These are phyloP conservation scores for Chlorocebus sabaeus DNA, from an alignment of 2,113 vertebrate species.

Conservation along the genomic window DNA sequence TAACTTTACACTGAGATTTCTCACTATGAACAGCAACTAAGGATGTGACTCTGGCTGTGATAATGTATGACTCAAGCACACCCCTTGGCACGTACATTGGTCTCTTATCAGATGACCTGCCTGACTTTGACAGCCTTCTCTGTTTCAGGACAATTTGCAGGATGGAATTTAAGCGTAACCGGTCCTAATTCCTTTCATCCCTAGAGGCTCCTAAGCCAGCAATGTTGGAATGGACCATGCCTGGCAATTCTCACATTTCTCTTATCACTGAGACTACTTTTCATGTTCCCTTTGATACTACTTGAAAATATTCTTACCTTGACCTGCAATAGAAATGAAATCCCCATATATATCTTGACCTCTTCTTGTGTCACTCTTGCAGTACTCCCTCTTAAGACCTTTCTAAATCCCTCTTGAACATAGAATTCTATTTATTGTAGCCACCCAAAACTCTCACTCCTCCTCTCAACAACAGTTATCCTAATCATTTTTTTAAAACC, in stretches of 20 bases:
- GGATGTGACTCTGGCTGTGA: conserved; percentile 19
- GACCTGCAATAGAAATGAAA: conserved; percentile 53
- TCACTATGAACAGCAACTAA: conserved; percentile 30
- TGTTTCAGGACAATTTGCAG: conserved; percentile 43
- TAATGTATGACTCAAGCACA: conserved; percentile 26
- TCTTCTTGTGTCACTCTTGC: conserved; percentile 49
- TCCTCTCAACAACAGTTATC: conserved; percentile 21
- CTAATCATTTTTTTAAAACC: not conserved
- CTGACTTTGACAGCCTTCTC: conserved; percentile 43
- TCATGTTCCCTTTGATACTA: conserved; percentile 48
- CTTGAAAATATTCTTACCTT: conserved; percentile 61
- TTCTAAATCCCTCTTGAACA: conserved; percentile 55
- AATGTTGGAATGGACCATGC: conserved; percentile 47
- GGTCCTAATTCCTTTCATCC: conserved; percentile 50
- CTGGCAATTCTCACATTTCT: conserved; percentile 60
- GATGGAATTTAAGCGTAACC: conserved; percentile 9
- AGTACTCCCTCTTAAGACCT: conserved; percentile 14
- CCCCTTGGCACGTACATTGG: not conserved
- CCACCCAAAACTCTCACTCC: not conserved
- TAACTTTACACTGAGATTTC: conserved; percentile 46
- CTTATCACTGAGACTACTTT: conserved; percentile 45
- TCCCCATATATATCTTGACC: conserved; percentile 37
- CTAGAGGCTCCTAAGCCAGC: conserved; percentile 24
- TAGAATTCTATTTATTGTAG: conserved; percentile 35
- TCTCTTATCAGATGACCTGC: conserved; percentile 48